Percentiles rank a stretch among this genome's conserved stretches.
Evolutionary conservation across 2,888 invertebrate genomes (phyloP).

Genomic region (Eupithecia subfuscata): DNA sequence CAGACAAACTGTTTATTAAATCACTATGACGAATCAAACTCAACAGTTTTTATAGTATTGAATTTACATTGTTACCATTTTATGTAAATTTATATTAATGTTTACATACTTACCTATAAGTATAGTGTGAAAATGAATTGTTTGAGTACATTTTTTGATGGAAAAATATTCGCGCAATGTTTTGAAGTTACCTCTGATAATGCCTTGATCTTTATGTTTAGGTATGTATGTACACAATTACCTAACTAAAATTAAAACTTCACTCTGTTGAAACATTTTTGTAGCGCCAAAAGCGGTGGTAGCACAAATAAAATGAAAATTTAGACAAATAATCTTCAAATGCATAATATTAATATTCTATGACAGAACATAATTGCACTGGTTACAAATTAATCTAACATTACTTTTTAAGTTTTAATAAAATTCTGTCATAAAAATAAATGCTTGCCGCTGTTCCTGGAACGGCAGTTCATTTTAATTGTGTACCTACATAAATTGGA

Average conservation of each 20-base stretch:
- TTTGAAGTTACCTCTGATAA: constrained; percentile 56
- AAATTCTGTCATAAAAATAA: constrained; percentile 74
- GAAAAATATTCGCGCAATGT: constrained; percentile 53
- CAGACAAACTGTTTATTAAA: constrained; percentile 37
- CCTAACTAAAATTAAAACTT: constrained; percentile 66
- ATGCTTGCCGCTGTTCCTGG: constrained; percentile 55
- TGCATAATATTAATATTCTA: constrained; percentile 58
- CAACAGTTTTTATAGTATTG: constrained; percentile 13
- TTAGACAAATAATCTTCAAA: constrained; percentile 61
- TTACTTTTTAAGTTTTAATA: constrained; percentile 45
- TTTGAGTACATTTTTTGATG: constrained; percentile 54
- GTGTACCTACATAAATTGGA: constrained; percentile 47
- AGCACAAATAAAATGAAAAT: constrained; percentile 65
- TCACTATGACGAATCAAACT: constrained; percentile 36
- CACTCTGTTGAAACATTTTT: constrained; percentile 68
- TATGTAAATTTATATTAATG: constrained; percentile 23
- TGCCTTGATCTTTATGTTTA: constrained; percentile 62
- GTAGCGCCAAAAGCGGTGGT: constrained; percentile 60
- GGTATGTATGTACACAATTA: constrained; percentile 75
- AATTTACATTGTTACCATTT: constrained; percentile 26
- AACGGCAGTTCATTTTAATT: constrained; percentile 26
- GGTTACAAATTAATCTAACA: constrained; percentile 47
- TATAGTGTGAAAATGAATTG: constrained; percentile 35
- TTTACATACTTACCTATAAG: constrained; percentile 38
- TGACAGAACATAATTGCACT: constrained; percentile 66